Base-by-base conservation (phyloP, 2,888 invertebrate genomes). In the Malthinus seriepunctatus region DNA sequence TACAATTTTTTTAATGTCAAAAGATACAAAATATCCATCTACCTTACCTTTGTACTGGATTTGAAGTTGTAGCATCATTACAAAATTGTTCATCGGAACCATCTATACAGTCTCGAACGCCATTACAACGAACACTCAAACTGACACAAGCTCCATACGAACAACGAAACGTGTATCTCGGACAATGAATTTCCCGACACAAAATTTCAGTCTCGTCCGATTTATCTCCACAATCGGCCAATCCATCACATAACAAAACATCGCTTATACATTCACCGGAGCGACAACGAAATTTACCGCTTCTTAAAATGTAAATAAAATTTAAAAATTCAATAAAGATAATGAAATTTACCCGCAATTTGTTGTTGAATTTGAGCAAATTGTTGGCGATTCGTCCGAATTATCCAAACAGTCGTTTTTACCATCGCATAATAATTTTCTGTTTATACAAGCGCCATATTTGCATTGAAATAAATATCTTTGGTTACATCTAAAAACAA, bases 101-200 rank as follows among this genome's bases (percentile, higher is more conserved):
- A 60, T 84, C 83, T 5, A 75, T 65, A 64, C 84, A 84, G 53
- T 84, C 79, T 45, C 70, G 63, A n/a, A 73, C 59, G 1, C 81
- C 81, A 65, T 84, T 80, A 63, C 88, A 88, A 45, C 78, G 74
- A 0, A 79, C 74, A 23, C 81, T 80, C 2, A 82, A 80, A 11
- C 62, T 55, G 3, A 75, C 67, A 56, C 76, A 76, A 1, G 73
- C 75, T 6, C 76, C 76, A 55, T 75, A 75, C 10, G 67, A 64
- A 51, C 76, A 76, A 50, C 64, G 62, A 56, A 69, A 74, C 1
- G 68, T 66, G 45, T 53, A 68, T 15, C 63, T 64, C 1, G 70
- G 71, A 60, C 74, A 76, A 6, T 54, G 7, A n/a, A 48, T 11
- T 7, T 9, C 32, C 2, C 7, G 1, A 44, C 62, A 62, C 32